These are phyloP conservation scores for Cyanoramphus novaezelandiae DNA, from an alignment of 2,113 vertebrate genomes.

Conservation along the genomic window DNA sequence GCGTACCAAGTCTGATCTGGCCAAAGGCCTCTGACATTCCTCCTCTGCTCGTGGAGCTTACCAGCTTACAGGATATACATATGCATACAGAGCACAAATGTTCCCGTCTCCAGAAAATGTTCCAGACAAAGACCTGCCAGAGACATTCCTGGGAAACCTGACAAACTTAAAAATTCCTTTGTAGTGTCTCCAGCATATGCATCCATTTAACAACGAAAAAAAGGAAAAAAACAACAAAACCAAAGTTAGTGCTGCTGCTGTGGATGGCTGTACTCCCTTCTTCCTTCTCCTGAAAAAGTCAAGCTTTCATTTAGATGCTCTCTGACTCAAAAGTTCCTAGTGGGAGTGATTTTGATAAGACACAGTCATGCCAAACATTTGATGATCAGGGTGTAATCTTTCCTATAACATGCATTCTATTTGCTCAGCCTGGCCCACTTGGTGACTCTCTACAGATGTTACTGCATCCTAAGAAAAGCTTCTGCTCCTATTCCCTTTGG, in stretches of 20 bases:
- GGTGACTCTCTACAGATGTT: conserved; percentile 26
- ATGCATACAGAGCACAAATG: conserved; percentile 40
- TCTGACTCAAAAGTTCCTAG: conserved; percentile 22
- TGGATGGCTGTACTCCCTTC: background rate
- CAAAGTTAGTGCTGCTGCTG: conserved; percentile 18
- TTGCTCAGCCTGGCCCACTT: background rate
- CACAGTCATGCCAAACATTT: conserved; percentile 21
- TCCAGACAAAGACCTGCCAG: conserved; percentile 71
- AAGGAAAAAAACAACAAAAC: background rate
- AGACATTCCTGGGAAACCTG: conserved; percentile 73
- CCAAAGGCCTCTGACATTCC: conserved; percentile 45
- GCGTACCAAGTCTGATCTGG: conserved; percentile 17
- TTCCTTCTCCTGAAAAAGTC: conserved; percentile 23
- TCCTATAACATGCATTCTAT: conserved; percentile 21
- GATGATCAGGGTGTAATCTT: conserved; percentile 29
- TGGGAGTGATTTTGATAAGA: conserved; percentile 28
- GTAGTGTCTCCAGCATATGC: conserved; percentile 54
- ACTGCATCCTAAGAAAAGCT: conserved; percentile 33
- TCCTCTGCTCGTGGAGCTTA: conserved; percentile 26
- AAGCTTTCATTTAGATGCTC: conserved; percentile 29
- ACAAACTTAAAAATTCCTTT: conserved; percentile 65
- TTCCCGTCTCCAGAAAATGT: conserved; percentile 58
- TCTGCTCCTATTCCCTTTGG: background rate
- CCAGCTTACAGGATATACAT: conserved; percentile 61
- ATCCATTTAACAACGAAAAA: conserved; percentile 51